Percentiles rank a stretch among this genome's conserved stretches.
phyloP scores from a whole-genome alignment of 1,140 invertebrate genomes.

The Periplaneta americana region DNA sequence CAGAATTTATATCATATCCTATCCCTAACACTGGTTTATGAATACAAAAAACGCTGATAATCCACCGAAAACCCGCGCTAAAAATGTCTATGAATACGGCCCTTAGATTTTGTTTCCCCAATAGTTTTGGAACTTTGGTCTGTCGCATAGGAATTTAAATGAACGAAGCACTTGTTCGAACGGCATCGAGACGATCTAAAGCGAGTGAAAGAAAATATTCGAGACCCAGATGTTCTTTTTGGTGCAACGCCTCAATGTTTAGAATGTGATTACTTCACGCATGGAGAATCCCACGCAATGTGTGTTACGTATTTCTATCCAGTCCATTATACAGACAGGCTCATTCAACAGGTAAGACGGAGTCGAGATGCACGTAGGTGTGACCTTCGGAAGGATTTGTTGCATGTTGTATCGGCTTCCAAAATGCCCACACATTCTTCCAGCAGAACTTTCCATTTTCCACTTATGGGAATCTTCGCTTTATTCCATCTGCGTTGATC shows the following conservation, averaged over 20 bases:
- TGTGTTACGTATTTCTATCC: background rate
- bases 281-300: background rate
- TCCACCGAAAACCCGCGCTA: no score
- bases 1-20: no score
- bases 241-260: background rate
- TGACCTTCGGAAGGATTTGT: background rate
- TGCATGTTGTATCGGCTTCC: background rate
- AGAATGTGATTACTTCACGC: background rate
- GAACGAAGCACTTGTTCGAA: background rate
- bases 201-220: background rate
- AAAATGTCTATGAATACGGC: no score
- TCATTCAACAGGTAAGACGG: background rate
- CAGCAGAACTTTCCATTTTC: background rate
- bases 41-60: no score
- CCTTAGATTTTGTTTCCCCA: no score
- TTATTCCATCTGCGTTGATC: background rate
- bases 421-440: background rate
- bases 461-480: background rate
- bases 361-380: background rate
- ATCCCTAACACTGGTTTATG: no score
- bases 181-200: background rate
- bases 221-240: background rate
- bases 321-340: background rate
- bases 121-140: no score
- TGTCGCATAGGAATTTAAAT: background rate